Percentiles rank a stretch among this genome's conserved stretches.
phyloP scores from a whole-genome alignment of 2,113 vertebrate species.

The Corythornis cristatus region DNA sequence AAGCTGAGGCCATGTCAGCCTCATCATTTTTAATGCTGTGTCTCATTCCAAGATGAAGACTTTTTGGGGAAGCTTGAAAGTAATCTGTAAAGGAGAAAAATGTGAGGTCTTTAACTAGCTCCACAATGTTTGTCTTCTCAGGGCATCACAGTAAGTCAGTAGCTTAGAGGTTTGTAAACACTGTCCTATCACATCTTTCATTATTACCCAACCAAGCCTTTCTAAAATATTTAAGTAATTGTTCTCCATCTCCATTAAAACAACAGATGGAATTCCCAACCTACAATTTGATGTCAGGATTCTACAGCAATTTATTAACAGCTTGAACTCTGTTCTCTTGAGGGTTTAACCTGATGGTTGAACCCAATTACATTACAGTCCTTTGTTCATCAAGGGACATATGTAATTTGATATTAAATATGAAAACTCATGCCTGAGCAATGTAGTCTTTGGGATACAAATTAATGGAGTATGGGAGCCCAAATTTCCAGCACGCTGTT shows the following conservation, averaged over 20 bases:
- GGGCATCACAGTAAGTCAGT: background rate
- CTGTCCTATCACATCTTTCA: background rate
- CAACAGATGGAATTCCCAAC: conserved; percentile 65
- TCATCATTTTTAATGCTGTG: background rate
- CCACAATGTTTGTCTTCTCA: background rate
- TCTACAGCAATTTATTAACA: conserved; percentile 67
- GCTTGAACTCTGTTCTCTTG: conserved; percentile 62
- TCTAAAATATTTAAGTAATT: conserved; percentile 57
- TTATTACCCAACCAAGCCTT: conserved; percentile 17
- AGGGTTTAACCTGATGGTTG: conserved; percentile 56
- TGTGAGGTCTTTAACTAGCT: background rate
- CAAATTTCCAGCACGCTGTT: background rate
- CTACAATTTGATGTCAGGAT: conserved; percentile 53
- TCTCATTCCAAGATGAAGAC: background rate
- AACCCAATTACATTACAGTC: conserved; percentile 70
- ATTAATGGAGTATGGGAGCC: background rate
- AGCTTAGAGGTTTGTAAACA: background rate
- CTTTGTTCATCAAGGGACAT: conserved; percentile 65
- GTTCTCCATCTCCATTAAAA: conserved; percentile 45
- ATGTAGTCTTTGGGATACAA: conserved; percentile 51
- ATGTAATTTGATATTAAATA: conserved; percentile 66
- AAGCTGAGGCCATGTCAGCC: background rate
- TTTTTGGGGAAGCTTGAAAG: background rate
- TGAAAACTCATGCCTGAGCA: conserved; percentile 53
- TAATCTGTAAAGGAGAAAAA: background rate